Conservation (phyloP, 2,113 vertebrate genomes). For the Ardeotis arabs region DNA sequence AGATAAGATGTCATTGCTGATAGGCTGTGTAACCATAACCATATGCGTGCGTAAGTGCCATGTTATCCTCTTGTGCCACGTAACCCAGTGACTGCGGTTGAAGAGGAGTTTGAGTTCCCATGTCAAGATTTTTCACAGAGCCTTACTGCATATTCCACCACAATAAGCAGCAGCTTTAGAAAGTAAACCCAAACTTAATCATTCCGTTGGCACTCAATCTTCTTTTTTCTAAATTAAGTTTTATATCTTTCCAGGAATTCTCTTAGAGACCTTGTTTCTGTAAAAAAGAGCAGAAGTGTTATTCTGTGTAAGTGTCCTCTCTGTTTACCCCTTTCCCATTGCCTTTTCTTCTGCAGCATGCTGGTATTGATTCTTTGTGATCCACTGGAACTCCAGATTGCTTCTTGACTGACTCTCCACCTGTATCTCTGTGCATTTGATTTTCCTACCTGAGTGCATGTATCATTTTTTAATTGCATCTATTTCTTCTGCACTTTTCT, state of each 20-base stretch:
- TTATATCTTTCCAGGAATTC: background rate
- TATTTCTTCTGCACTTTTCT: background rate
- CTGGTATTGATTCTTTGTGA: background rate
- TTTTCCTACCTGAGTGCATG: background rate
- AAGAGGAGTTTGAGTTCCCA: background rate
- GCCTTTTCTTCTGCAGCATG: background rate
- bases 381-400: background rate
- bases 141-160: background rate
- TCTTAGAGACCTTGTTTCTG: background rate
- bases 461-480: background rate
- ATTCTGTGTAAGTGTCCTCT: background rate
- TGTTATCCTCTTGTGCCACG: background rate
- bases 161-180: background rate
- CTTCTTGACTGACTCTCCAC: background rate
- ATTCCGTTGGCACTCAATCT: background rate
- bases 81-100: background rate
- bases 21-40: background rate
- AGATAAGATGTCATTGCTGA: background rate
- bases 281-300: background rate
- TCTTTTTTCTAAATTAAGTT: background rate
- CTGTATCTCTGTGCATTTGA: background rate
- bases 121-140: background rate
- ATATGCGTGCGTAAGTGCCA: background rate
- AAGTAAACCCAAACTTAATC: background rate
- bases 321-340: background rate